Evolutionary conservation across 2,113 vertebrate genomes (phyloP), one percentile per base, ranked within the genome.

Genomic region (Sclerurus mexicanus): DNA sequence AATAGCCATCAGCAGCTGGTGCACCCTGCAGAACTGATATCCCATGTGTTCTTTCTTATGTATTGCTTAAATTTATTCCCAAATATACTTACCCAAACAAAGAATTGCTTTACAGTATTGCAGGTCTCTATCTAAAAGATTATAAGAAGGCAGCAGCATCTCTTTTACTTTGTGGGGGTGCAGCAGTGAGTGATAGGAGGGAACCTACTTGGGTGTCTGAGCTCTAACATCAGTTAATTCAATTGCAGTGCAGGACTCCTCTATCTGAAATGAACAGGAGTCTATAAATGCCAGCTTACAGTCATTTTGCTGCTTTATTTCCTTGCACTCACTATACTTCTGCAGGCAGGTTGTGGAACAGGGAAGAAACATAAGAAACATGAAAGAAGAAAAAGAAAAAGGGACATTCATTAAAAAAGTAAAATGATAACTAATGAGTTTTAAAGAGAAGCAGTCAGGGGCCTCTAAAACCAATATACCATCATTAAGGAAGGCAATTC

Each of bases 401-500:
- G 52, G 15, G 21, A 49, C 7, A 25, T 44, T 69, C 55, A 50
- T 44, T 27, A 72, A 72, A 72, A 84, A 88, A 64, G 56, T 73
- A 69, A 92, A 87, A 93, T 56, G 5, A 56, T 85, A 91, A 96
- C 71, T 85, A 91, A 94, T 76, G 91, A 31, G 44, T 75, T 85
- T 68, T 79, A 87, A 82, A 95, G 69, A 50, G 62, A 46, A 93
- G 62, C 53, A 69, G 91, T 87, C 62, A 72, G 66, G 53, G 89
- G 53, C 84, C 74, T 68, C 74, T 77, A 94, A 95, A 93, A 31
- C 49, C 56, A 76, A 83, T 71, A 94, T 85, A 23, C 85, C 67
- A 91, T 83, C 82, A 96, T 82, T 94, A 94, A 89, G 74, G 58
- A 85, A 87, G 49, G 77, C 77, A 96, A 94, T 96, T 85, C 53